These are phyloP conservation scores for Stenolophus ochropezus DNA, from an alignment of 2,888 invertebrate species.

Conservation along the genomic window DNA sequence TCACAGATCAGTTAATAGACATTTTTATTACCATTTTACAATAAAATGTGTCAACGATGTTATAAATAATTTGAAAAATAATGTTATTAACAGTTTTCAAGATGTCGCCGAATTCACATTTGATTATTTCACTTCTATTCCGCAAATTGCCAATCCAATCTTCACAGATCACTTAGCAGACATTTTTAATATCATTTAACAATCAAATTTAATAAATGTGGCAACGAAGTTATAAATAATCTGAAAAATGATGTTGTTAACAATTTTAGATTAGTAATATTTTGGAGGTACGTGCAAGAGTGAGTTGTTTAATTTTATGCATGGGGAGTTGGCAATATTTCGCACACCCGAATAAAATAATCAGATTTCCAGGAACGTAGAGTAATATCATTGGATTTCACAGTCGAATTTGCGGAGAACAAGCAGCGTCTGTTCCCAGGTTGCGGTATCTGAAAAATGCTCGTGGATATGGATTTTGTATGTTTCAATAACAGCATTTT, in stretches of 20 bases:
- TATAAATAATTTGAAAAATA: too few relatives aligned
- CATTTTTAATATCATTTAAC: too few relatives aligned
- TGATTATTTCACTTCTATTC: neutral
- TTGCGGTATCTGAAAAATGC: constrained; percentile 39
- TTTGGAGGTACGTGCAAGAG: neutral
- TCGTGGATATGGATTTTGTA: constrained; percentile 50
- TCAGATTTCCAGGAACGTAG: neutral
- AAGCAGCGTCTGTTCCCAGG: constrained; percentile 1
- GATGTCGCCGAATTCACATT: neutral
- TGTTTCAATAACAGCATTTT: constrained; percentile 55
- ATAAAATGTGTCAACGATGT: too few relatives aligned
- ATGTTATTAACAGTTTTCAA: too few relatives aligned
- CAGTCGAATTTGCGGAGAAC: constrained; percentile 37
- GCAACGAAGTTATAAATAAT: too few relatives aligned
- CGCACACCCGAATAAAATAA: neutral
- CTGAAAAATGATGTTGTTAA: too few relatives aligned
- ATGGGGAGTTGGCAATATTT: neutral
- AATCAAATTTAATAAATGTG: too few relatives aligned
- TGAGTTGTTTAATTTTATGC: neutral
- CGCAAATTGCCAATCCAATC: too few relatives aligned
- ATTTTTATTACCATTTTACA: too few relatives aligned
- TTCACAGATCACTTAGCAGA: too few relatives aligned
- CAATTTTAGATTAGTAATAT: too few relatives aligned
- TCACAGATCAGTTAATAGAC: too few relatives aligned
- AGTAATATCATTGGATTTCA: constrained; percentile 46